These are phyloP conservation scores for Luperina testacea DNA, from an alignment of 2,888 invertebrate species.

Conservation along the genomic window DNA sequence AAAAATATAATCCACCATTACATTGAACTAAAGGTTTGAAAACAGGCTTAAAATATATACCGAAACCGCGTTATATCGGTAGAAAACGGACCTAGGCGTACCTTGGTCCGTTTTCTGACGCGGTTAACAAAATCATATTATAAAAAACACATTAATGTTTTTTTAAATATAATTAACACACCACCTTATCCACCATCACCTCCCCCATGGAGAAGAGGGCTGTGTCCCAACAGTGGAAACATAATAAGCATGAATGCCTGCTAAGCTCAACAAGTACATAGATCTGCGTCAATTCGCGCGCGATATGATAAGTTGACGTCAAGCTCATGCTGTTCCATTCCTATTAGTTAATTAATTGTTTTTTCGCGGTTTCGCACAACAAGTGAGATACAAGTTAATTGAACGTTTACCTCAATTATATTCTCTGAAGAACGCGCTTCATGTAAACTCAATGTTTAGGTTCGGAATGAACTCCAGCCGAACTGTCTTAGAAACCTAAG, in stretches of 20 bases:
- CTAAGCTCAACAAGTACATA: constrained; percentile 20
- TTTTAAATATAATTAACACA: too few species aligned
- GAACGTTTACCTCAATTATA: constrained; percentile 42
- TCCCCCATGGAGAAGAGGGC: too few species aligned
- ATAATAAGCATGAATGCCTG: too few species aligned
- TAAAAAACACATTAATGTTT: too few species aligned
- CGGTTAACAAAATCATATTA: too few species aligned
- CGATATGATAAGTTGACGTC: constrained; percentile 45
- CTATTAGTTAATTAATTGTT: constrained; percentile 33
- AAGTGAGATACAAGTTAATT: constrained; percentile 12
- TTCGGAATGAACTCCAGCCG: neutral
- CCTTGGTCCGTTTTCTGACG: too few species aligned
- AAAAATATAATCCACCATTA: neutral
- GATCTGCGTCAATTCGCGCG: constrained; percentile 31
- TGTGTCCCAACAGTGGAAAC: too few species aligned
- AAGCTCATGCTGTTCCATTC: constrained; percentile 1
- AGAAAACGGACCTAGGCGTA: too few species aligned
- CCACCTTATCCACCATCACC: too few species aligned
- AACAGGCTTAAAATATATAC: too few species aligned
- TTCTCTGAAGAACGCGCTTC: neutral
- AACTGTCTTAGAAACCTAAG: neutral
- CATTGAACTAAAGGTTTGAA: too few species aligned
- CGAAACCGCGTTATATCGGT: too few species aligned
- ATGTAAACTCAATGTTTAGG: neutral
- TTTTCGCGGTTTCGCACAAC: constrained; percentile 29